Base-by-base conservation (phyloP, 2,113 vertebrate genomes). In the Promerops cafer region DNA sequence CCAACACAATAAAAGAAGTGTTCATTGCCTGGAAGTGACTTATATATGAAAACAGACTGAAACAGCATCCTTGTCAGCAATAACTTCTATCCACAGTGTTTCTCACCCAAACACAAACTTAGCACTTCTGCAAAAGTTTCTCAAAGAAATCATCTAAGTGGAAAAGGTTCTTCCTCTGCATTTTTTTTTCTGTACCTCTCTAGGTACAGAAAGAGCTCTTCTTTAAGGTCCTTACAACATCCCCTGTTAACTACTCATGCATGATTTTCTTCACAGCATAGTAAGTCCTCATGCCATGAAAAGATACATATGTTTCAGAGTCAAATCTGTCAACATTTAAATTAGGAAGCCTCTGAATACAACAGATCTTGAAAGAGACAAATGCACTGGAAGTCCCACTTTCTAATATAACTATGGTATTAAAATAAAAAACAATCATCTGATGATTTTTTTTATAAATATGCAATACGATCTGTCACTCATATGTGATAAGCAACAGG, bases 251-350 rank as follows among this genome's bases (percentile, higher is more conserved):
- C 78, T 91, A 79, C 74, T 94, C 47, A 35, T 10, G 89, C 66
- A 50, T 13, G 5, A 3, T 8, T 56, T 91, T 93, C 93, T 89
- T 84, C 94, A 95, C 13, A 54, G 72, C 17, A 89, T 3, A 44
- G 8, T 30, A 74, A 82, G 2, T 53, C n/a, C 70, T 89, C 33
- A 33, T 31, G 69, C 88, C 94, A 94, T 9, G 35, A 95, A 95
- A 96, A 89, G 83, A 79, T 87, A 88, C 47, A 26, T 89, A 87
- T 60, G 77, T 90, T 97, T 88, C 70, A 77, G 50, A 78, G 37
- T 75, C 57, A 94, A 76, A 79, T 57, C 18, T 61, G 24, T 31
- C 50, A 74, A 65, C 12, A 40, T 30, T 82, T 79, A 69, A 81
- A 79, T 64, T 72, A 95, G 87, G 71, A 85, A 87, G 56, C 22